These are phyloP conservation scores for Drosophila cyrtoloma DNA, from an alignment of 2,888 invertebrate species.

Conservation along the genomic window DNA sequence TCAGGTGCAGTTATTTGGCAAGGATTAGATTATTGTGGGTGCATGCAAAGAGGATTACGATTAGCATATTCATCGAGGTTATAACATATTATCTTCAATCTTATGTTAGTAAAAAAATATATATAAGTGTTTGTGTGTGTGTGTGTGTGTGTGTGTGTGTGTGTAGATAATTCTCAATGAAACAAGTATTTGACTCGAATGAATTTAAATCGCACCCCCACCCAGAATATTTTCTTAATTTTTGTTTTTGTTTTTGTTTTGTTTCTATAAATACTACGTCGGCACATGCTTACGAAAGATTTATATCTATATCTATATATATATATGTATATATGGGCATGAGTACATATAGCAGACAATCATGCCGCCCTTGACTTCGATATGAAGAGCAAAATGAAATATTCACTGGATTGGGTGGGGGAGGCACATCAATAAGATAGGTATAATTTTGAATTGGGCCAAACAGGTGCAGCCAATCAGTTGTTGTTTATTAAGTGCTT, in stretches of 20 bases:
- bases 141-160: not conserved
- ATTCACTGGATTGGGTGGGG: not conserved
- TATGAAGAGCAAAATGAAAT: constrained; percentile 31
- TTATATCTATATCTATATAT: constrained; percentile 18
- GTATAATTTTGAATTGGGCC: constrained; percentile 20
- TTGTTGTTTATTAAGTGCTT: constrained; percentile 3
- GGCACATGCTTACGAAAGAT: constrained; percentile 66
- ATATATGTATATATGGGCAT: constrained; percentile 11
- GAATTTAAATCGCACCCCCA: constrained; percentile 17
- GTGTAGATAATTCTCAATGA: not conserved
- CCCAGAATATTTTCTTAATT: constrained; percentile 3
- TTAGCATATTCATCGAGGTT: constrained; percentile 15
- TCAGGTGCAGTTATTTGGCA: constrained; percentile 43
- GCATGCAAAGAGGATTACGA: constrained; percentile 61
- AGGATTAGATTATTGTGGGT: constrained; percentile 35
- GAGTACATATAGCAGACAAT: constrained; percentile 26
- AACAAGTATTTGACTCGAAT: constrained; percentile 6
- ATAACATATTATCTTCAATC: constrained; percentile 1
- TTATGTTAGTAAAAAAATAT: constrained; percentile 3
- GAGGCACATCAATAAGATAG: constrained; percentile 1
- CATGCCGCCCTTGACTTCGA: constrained; percentile 60
- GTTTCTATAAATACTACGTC: constrained; percentile 65
- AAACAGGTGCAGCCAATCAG: constrained; percentile 44
- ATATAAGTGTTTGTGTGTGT: not conserved
- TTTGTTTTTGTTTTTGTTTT: not conserved